Base-by-base conservation (phyloP, 1,140 invertebrate genomes). In the Papilio dardanus region DNA sequence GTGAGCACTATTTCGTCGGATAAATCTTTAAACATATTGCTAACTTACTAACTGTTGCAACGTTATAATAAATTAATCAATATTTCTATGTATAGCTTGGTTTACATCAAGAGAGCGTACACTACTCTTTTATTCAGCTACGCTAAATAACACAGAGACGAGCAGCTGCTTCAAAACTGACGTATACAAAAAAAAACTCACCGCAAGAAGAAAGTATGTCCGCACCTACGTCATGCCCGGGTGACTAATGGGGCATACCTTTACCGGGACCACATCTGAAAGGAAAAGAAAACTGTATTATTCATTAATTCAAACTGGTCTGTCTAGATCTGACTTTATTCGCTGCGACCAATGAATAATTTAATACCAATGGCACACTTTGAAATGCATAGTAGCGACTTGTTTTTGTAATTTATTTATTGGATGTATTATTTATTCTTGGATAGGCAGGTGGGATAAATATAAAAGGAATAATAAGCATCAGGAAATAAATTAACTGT, bases 201-300 rank as follows among this genome's bases (percentile, higher is more conserved):
- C 83, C 78, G 77, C 75, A 78, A 83, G 21, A 78, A 62, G 76
- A 66, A 66, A 79, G 71, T 75, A 74, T 37, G 62, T 42, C 35
- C 75, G 67, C 79, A 73, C 77, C 79, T 86, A 88, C 81, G 83
- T 77, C 87, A 88, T 89, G 65, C 81, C 40, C 62, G 71, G 54
- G 35, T 71, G 58, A 77, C 74, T 76, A 46, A 74, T 77, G 71
- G 77, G 68, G 77, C 81, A 83, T 78, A 75, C 78, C 80, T 83
- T 83, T 84, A 86, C 81, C 84, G 81, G 74, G 77, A 80, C 76
- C 77, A 81, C 86, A 90, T 88, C 88, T 90, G 87, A 19, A 40
- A 40, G 16, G 31, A 40, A 69, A 68, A 40, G 35, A 35, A 69
- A 19, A 21, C 8, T 40, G 24, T 69, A 4, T 69, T 69, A 69